Evolutionary conservation across 2,888 invertebrate species (phyloP).

Genomic region (Drosophila vallismaia): DNA sequence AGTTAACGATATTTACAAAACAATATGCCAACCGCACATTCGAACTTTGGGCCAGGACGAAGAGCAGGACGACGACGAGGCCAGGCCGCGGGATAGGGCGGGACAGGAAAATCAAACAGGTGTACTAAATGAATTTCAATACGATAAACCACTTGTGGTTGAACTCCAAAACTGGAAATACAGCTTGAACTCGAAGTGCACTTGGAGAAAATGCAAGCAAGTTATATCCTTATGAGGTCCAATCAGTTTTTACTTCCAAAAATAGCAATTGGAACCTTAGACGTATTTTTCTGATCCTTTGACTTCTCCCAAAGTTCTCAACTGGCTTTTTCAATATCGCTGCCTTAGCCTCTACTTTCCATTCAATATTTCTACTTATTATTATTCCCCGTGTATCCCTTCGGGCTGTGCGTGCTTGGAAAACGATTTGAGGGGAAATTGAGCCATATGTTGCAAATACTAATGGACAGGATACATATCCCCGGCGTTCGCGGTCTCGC

Average conservation of each 20-base stretch:
- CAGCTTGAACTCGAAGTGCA: conserved; percentile 1
- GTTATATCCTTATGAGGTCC: no score
- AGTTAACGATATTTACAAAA: conserved; percentile 78
- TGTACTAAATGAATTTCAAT: conserved; percentile 81
- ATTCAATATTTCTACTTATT: background rate
- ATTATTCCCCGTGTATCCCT: conserved; percentile 13
- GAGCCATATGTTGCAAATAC: conserved; percentile 82
- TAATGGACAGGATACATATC: conserved; percentile 64
- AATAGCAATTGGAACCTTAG: no score
- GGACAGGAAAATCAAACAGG: conserved; percentile 79
- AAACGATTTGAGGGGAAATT: conserved; percentile 78
- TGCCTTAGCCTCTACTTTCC: background rate
- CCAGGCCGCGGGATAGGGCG: background rate
- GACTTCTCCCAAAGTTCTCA: background rate
- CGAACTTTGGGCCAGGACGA: background rate
- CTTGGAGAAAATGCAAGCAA: conserved; percentile 1
- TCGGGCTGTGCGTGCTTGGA: conserved; percentile 46
- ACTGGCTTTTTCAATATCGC: background rate
- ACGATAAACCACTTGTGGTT: conserved; percentile 82
- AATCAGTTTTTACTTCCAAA: no score
- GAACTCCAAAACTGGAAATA: conserved; percentile 17
- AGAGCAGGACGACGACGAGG: background rate
- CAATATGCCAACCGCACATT: conserved; percentile 55
- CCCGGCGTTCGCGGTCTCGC: conserved; percentile 26
- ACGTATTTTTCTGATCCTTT: background rate